Base-by-base conservation (phyloP, 2,888 invertebrate species). In the Cylloceria caligata region DNA sequence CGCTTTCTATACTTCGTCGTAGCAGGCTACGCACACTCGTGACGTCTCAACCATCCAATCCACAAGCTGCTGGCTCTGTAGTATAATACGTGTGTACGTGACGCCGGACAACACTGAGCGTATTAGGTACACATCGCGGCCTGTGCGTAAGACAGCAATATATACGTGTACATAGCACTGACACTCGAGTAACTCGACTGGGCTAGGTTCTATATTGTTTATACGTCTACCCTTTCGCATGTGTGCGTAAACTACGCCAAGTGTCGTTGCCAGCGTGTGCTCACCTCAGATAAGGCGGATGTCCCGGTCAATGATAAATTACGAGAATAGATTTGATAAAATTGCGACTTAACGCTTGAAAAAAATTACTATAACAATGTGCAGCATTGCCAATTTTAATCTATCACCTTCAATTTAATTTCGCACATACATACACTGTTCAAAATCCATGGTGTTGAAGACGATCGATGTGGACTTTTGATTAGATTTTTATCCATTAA, bases 1-100 rank as follows among this genome's bases (percentile, higher is more conserved):
- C 83, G 68, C 47, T 81, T 83, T 19, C 65, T 71, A 65, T 60
- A 49, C 67, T 62, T 72, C 36, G 65, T 67, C 75, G 57, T 65
- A 21, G 55, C 67, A 34, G 13, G 16, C 52, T 21, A 13, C 16
- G 36, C 49, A 49, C 21, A 19, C 19, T 62, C 30, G 13, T 49
- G 52, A 36, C 42, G 39, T 73, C 34, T 42, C 64, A 55, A 55
- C 36, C 45, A 24, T 11, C 62, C n/a, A 27, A 69, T 52, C 64
- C 24, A n/a, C 39, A 36, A 34, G 19, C 42, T 49, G 30, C 21
- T 1, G 24, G 21, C 39, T n/a, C 13, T 60, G 65, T 13, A 62
- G n/a, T 39, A 69, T 62, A 34, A 34, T 16, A 64, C 52, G 49
- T 64, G 30, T 52, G 52, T 65, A 74, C 55, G 19, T 34, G 60